phyloP scores from a whole-genome alignment of 2,888 invertebrate species.

The Lasioglossum villosulum region DNA sequence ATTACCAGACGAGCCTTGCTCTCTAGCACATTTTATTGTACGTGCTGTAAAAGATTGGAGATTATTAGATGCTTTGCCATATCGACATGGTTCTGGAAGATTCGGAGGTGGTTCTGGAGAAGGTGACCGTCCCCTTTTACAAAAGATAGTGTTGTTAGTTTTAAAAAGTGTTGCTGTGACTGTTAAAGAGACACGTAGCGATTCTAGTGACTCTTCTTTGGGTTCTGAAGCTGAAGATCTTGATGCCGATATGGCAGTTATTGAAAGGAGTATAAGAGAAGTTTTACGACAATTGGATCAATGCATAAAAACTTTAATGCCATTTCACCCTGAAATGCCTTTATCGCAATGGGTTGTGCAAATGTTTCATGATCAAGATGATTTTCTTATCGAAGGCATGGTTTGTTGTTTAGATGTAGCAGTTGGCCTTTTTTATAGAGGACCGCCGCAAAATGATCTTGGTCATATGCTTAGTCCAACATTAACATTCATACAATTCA shows the following conservation, averaged over 20 bases:
- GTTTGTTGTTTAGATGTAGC: slow-evolving; percentile 95
- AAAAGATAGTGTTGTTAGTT: slow-evolving; percentile 94
- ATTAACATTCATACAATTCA: slow-evolving; percentile 94
- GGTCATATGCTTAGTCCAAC: slow-evolving; percentile 94
- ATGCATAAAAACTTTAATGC: slow-evolving; percentile 92
- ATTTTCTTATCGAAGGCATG: slow-evolving; percentile 96
- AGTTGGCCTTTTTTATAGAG: slow-evolving; percentile 92
- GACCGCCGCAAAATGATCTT: slow-evolving; percentile 92
- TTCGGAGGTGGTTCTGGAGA: slow-evolving; percentile 85
- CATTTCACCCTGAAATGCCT: slow-evolving; percentile 94
- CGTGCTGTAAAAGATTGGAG: slow-evolving; percentile 94
- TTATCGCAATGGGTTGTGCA: slow-evolving; percentile 95
- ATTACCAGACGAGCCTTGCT: slow-evolving; percentile 94
- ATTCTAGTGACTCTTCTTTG: slow-evolving; percentile 93
- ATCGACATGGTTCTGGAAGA: slow-evolving; percentile 85
- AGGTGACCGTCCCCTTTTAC: slow-evolving; percentile 88
- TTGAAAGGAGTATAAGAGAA: slow-evolving; percentile 93
- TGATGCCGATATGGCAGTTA: slow-evolving; percentile 95
- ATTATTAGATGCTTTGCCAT: slow-evolving; percentile 87
- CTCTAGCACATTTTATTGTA: slow-evolving; percentile 93
- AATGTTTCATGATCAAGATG: slow-evolving; percentile 95
- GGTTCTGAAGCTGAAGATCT: slow-evolving; percentile 94
- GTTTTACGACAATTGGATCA: slow-evolving; percentile 92
- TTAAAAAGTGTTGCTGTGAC: slow-evolving; percentile 95
- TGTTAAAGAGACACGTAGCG: slow-evolving; percentile 94